Conservation (phyloP, 1,140 invertebrate genomes). For the Leptinotarsa defecta region DNA sequence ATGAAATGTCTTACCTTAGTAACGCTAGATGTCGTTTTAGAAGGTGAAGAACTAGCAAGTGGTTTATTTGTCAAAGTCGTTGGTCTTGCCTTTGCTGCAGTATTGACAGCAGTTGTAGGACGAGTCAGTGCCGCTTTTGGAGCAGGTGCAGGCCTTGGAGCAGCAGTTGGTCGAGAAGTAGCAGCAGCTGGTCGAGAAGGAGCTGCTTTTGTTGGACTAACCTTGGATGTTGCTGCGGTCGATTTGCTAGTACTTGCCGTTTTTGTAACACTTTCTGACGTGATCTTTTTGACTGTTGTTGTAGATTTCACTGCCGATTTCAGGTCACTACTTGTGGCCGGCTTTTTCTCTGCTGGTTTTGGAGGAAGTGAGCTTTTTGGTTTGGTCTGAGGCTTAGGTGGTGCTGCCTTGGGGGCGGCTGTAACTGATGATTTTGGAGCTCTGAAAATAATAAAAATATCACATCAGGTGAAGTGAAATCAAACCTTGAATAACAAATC, state of each 20-base stretch:
- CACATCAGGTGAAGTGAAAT: too few species aligned
- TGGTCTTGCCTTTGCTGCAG: conserved; percentile 31
- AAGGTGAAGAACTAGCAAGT: conserved; percentile 20
- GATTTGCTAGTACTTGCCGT: conserved; percentile 23
- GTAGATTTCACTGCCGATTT: conserved; percentile 50
- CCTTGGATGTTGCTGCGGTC: conserved; percentile 15
- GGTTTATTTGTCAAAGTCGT: conserved; percentile 32
- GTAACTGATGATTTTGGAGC: conserved; percentile 30
- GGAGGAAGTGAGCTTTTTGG: conserved; percentile 31
- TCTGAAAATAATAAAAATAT: conserved; percentile 13
- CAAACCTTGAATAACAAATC: too few species aligned
- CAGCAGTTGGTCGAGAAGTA: conserved; percentile 25
- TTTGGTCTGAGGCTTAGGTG: conserved; percentile 16
- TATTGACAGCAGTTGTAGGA: conserved; percentile 4
- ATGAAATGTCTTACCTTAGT: conserved; percentile 28
- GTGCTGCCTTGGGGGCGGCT: neutral
- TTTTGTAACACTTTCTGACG: conserved; percentile 21
- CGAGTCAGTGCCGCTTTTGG: conserved; percentile 9
- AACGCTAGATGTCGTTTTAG: neutral
- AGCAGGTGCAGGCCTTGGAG: neutral
- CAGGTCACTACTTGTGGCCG: conserved; percentile 61
- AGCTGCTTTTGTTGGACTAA: conserved; percentile 6
- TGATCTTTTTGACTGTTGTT: conserved; percentile 10
- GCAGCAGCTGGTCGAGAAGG: conserved; percentile 24
- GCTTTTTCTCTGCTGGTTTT: conserved; percentile 56